Evolutionary conservation across 2,113 vertebrate genomes (phyloP).

Genomic region (Plecturocebus donacophilus): DNA sequence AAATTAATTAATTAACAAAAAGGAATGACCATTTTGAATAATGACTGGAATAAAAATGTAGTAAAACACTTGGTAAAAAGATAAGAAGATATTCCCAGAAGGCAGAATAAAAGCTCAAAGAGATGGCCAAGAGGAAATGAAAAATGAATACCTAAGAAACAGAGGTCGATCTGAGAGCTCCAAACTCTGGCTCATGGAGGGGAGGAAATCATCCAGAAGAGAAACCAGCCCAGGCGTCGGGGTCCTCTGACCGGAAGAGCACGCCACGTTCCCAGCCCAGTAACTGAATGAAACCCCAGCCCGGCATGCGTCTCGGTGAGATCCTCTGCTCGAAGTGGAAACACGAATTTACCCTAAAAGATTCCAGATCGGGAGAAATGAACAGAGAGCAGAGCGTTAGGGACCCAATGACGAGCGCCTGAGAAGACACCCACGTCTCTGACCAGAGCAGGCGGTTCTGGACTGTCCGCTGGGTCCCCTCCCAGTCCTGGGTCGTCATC

Average conservation of each 20-base stretch:
- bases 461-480: not conserved
- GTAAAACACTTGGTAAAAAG: not conserved
- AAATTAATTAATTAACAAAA: not conserved
- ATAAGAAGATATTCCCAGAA: not conserved
- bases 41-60: too few species aligned
- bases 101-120: not conserved
- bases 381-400: not conserved
- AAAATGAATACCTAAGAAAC: not conserved
- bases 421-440: not conserved
- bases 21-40: not conserved
- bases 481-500: not conserved
- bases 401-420: too few species aligned
- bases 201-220: not conserved
- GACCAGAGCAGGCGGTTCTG: not conserved
- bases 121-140: not conserved
- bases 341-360: not conserved
- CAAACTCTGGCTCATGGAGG: accelerated
- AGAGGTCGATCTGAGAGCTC: too few species aligned
- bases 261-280: too few species aligned
- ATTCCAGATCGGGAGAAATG: not conserved
- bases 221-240: not conserved
- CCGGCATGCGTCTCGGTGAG: not conserved
- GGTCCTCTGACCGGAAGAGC: not conserved
- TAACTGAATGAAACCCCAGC: not conserved
- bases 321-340: not conserved